phyloP scores from a whole-genome alignment of 1,140 invertebrate genomes.

The Polyergus mexicanus region DNA sequence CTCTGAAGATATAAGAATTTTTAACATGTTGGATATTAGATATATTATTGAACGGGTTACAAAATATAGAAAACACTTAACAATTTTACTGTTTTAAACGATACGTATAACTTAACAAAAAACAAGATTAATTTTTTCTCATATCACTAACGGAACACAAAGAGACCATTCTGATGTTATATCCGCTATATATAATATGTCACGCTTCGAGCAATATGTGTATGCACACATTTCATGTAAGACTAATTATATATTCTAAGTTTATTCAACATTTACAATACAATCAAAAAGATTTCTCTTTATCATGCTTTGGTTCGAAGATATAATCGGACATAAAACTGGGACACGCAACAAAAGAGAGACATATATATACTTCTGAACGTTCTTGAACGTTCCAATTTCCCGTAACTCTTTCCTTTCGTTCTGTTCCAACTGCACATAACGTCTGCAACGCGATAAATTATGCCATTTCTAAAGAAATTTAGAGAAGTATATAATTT shows the following conservation, averaged over 20 bases:
- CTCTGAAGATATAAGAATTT: neutral
- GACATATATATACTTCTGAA: conserved; percentile 11
- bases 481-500: conserved; percentile 34
- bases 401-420: conserved; percentile 10
- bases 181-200: conserved; percentile 65
- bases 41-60: conserved; percentile 16
- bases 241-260: conserved; percentile 59
- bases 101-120: conserved; percentile 12
- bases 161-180: conserved; percentile 59
- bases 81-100: conserved; percentile 30
- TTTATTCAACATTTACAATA: conserved; percentile 69
- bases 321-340: conserved; percentile 13
- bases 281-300: conserved; percentile 49
- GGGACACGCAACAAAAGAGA: conserved; percentile 7
- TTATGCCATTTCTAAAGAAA: neutral
- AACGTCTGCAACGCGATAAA: neutral
- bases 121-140: conserved; percentile 20
- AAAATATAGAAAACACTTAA: conserved; percentile 5
- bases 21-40: neutral
- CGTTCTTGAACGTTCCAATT: neutral
- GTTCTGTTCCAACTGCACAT: conserved; percentile 1
- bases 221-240: conserved; percentile 42
- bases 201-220: conserved; percentile 64
- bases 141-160: conserved; percentile 70
- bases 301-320: conserved; percentile 50